Base-by-base conservation (phyloP, 2,797 vertebrate species). In the Alca torda region DNA sequence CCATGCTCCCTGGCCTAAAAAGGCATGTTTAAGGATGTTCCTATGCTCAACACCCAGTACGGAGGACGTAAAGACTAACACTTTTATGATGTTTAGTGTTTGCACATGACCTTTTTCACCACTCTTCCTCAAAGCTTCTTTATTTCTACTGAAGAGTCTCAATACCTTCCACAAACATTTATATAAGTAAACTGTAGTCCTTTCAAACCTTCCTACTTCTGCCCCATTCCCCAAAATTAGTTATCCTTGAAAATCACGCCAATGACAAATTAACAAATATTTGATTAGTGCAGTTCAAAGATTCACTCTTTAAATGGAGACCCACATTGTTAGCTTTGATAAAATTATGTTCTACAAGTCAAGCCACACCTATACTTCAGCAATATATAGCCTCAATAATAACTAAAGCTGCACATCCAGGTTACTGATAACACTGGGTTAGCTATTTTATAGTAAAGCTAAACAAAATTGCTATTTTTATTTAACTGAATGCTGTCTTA, bases 231-330 rank as follows among this genome's bases (percentile, higher is more conserved):
- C 72, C 56, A 31, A 79, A 94, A 93, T n/a, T 6, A 70, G 35
- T 48, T 79, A 84, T 33, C 86, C 93, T 87, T 76, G 75, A 93
- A 92, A 90, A 92, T 13, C 35, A 91, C 28, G 59, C 90, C 63
- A 87, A 7, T 53, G 91, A 91, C 61, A 73, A 95, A 94, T 33
- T 45, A 70, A 50, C n/a, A 89, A 94, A 72, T 64, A 90, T 87
- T 90, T 94, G 84, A 74, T 87, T 39, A 91, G 70, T 2, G 54
- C 39, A 73, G 91, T 89, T 97, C 89, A 87, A 87, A 93, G 90
- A 93, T 60, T 19, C 45, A 31, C 48, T 68, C 59, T 63, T 78
- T 60, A 60, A 84, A 63, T 19, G 0, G 2, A 93, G 74, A 94
- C 21, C 24, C 69, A 61, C 10, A 31, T 39, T 79, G 70, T 83